Conservation (phyloP, 2,888 invertebrate genomes). For the Coremacera marginata region DNA sequence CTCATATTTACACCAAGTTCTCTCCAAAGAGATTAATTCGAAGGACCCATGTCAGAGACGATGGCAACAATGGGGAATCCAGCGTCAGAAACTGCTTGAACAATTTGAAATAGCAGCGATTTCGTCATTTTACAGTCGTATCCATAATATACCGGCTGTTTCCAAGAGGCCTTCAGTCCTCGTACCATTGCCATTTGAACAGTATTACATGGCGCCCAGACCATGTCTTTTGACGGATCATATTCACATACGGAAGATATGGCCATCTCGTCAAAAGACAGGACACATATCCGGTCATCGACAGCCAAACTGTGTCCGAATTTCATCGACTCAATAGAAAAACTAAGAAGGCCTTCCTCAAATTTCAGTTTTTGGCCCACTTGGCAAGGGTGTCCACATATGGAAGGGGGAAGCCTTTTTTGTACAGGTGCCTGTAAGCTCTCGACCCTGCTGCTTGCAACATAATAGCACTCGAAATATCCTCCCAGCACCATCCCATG, state of each 20-base stretch:
- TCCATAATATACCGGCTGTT: constrained; percentile 43
- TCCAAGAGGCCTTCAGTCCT: constrained; percentile 37
- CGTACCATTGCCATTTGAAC: too few relatives aligned
- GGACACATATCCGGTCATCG: constrained; percentile 37
- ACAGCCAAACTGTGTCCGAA: background rate
- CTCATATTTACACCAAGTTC: background rate
- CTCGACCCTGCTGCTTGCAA: too few relatives aligned
- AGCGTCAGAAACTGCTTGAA: background rate
- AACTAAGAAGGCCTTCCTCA: constrained; percentile 12
- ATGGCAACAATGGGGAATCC: constrained; percentile 38
- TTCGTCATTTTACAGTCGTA: constrained; percentile 36
- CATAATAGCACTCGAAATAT: too few relatives aligned
- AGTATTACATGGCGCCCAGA: background rate
- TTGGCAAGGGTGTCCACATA: constrained; percentile 4
- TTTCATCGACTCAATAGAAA: background rate
- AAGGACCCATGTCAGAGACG: constrained; percentile 25
- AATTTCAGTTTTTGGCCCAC: constrained; percentile 29
- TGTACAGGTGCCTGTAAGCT: too few relatives aligned
- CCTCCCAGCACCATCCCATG: too few relatives aligned
- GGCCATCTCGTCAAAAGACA: constrained; percentile 44
- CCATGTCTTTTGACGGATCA: constrained; percentile 28
- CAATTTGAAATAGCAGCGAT: background rate
- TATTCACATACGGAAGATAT: constrained; percentile 32
- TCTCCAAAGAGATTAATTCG: background rate
- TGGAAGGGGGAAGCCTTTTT: constrained; percentile 23